Conservation (phyloP, 2,797 vertebrate genomes). For the Micrastur ruficollis region DNA sequence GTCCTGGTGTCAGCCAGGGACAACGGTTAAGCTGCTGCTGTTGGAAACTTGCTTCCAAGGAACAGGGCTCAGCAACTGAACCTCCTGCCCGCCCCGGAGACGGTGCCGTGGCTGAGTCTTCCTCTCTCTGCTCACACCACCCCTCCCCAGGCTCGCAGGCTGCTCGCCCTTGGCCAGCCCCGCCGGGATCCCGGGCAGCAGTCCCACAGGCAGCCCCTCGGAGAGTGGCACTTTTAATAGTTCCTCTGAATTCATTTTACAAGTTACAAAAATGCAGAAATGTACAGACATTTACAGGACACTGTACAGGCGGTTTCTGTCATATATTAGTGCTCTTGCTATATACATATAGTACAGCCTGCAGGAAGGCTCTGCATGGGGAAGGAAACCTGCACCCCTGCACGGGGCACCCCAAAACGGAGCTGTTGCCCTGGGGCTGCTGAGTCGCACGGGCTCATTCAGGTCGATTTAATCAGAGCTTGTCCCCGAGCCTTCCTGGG, state of each 20-base stretch:
- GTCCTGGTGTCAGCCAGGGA: not conserved
- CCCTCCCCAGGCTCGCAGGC: accelerated
- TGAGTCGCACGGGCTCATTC: accelerated
- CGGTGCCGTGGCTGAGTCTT: no score
- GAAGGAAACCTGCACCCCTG: accelerated
- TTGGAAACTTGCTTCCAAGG: not conserved
- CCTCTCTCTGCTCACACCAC: no score
- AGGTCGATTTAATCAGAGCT: not conserved
- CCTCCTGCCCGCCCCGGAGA: no score
- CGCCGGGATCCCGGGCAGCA: accelerated
- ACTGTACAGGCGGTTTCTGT: not conserved
- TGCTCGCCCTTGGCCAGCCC: not conserved
- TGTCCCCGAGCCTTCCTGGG: not conserved
- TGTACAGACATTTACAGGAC: constrained; percentile 55
- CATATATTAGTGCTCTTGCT: constrained; percentile 69
- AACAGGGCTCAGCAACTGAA: no score
- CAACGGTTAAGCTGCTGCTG: not conserved
- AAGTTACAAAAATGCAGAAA: not conserved
- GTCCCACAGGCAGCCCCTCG: not conserved
- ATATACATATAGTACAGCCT: constrained; percentile 73
- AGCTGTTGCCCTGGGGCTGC: not conserved
- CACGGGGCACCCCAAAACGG: not conserved
- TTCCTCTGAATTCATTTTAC: not conserved
- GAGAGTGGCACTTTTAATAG: not conserved
- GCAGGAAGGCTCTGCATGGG: accelerated